phyloP scores from a whole-genome alignment of 2,797 vertebrate genomes.

The Rhinatrema bivittatum region DNA sequence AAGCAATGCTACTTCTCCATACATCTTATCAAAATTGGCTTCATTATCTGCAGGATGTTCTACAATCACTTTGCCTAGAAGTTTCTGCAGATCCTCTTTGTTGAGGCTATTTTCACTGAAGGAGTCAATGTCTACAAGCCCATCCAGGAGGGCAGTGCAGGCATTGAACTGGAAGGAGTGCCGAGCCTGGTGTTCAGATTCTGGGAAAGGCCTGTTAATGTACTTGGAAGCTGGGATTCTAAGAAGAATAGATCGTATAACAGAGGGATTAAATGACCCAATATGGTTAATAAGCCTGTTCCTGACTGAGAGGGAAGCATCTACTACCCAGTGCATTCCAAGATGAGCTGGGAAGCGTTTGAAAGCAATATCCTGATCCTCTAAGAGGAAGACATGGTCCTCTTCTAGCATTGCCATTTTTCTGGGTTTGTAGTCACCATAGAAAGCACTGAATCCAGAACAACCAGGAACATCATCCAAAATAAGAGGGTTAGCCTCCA shows the following conservation, averaged over 20 bases:
- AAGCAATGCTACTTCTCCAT: constrained; percentile 68
- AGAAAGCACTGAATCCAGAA: constrained; percentile 75
- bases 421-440: constrained; percentile 63
- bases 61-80: constrained; percentile 67
- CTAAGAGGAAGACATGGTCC: constrained; percentile 63
- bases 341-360: constrained; percentile 81
- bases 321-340: constrained; percentile 82
- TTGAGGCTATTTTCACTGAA: constrained; percentile 53
- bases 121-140: constrained; percentile 64
- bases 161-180: constrained; percentile 87
- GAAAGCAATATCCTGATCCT: constrained; percentile 78
- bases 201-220: constrained; percentile 77
- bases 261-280: constrained; percentile 45
- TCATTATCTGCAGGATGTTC: constrained; percentile 76
- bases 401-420: constrained; percentile 33
- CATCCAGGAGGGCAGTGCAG: constrained; percentile 73
- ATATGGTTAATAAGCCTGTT: constrained; percentile 49
- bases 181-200: constrained; percentile 76
- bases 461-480: constrained; percentile 69
- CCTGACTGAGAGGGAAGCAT: constrained; percentile 64
- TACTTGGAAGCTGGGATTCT: constrained; percentile 77
- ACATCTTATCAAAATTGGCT: constrained; percentile 84
- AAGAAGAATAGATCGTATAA: constrained; percentile 65
- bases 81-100: constrained; percentile 55
- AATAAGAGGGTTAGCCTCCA: constrained; percentile 68